Evolutionary conservation across 2,888 invertebrate species (phyloP), one percentile per base, ranked within the genome.

Genomic region (Acleris laterana): DNA sequence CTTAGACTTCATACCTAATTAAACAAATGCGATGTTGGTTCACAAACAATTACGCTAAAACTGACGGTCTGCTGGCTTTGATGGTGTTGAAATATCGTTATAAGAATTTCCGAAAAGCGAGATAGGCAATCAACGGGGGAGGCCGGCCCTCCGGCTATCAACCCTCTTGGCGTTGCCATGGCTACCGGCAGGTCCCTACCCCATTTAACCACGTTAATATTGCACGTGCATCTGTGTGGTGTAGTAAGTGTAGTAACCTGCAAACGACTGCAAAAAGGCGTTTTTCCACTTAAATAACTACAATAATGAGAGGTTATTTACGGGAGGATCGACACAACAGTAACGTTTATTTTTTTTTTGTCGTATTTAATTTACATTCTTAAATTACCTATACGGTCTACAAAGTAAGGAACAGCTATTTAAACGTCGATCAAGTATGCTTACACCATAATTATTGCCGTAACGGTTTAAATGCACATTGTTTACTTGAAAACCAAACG

Each of bases 111-210:
- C 72, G 62, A 75, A 70, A 73, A 72, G 69, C 71, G 76, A 82
- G 82, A 84, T 82, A 79, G 80, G 78, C 78, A 82, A 85, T 85
- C 81, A 81, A 79, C 79, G 82, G 79, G 82, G 81, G 76, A 76
- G 77, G 74, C 72, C 77, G 74, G 72, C 71, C 70, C 72, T 63
- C 64, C 64, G 67, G 68, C 70, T 80, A 81, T 74, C 83, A 81
- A 85, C 91, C 91, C 91, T 88, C 88, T 84, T 78, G 71, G 71
- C 82, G 90, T 93, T 83, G 74, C 85, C 76, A 87, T 91, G 78
- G 85, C 78, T 85, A 91, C 91, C 79, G 83, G 80, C 82, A 84
- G 81, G 84, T 85, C 81, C 78, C 83, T 86, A 83, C 84, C 81
- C 80, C 78, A 80, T 80, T 80, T 79, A 74, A 72, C 78, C 77